Evolutionary conservation across 2,113 vertebrate species (phyloP), one percentile per base, ranked within the genome.

Genomic region (Nothobranchius furzeri): DNA sequence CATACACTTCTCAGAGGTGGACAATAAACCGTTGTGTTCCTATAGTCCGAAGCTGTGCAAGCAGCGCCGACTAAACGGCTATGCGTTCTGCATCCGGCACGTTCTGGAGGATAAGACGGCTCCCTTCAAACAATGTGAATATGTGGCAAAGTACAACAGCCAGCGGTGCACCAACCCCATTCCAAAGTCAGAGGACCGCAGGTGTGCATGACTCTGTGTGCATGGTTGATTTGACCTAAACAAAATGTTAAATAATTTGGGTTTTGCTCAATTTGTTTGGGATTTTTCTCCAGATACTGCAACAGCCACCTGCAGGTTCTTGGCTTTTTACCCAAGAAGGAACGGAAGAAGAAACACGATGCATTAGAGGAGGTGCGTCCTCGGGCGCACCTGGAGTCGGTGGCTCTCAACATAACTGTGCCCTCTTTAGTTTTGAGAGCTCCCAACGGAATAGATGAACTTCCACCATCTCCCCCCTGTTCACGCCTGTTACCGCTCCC

Each of bases 1-100:
- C 94, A 99, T 99, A 97, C 98, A 99, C 95, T 99, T 98, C 96
- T 99, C 98, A 93, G 97, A 99, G 95, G 96, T 99, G 95, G 98
- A 99, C 95, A 99, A 98, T 94, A 99, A 99, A 95, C 97, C 98
- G 87, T 94, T 99, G 95, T 99, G 98, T 95, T 99, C 98, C 1
- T 99, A 99, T 92, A 99, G 98, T 93, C 98, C 98, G 83, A 99
- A 99, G 95, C 96, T 99, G 90, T 99, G 98, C 94, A 99, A 99
- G 92, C 98, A 99, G 93, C 96, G 97, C 89, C 94, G 98, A 90
- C 95, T 99, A 73, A 99, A 98, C 92, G 97, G 98, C 92, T 99
- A 98, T 88, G 98, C 98, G 80, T 99, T 99, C 94, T 99, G 98
- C 89, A 99, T 99, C 90, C 95, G 98, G 81, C 98, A 99, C 87